Evolutionary conservation across 2,113 vertebrate species (phyloP), one percentile per base, ranked within the genome.

Genomic region (Corydoras maculifer): DNA sequence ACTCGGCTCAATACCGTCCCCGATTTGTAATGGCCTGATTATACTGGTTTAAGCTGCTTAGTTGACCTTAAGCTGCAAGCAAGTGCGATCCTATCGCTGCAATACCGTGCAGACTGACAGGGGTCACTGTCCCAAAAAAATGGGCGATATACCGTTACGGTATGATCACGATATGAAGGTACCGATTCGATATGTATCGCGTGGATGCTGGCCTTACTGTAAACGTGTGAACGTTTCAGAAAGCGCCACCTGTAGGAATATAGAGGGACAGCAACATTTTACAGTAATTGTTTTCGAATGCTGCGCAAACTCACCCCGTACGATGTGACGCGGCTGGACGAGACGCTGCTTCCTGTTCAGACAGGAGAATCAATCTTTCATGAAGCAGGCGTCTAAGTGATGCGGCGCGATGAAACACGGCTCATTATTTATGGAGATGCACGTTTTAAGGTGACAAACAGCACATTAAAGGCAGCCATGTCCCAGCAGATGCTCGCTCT

Each of bases 31-130:
- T 82, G 81, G 85, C 78, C 78, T 77, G 69, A 73, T 85, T 83
- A 76, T 76, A 58, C 61, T 78, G 80, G 79, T 82, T 82, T 78
- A 82, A 82, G 71, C 72, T 76, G 68, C 66, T 75, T 80, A 78
- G 76, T 76, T 84, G 77, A 82, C 81, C 81, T 78, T 80, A 80
- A 83, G 75, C 71, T 68, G 83, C 85, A 83, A 84, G 84, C 78
- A 82, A 80, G 68, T 74, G 58, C 71, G 83, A 82, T 84, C 84
- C 78, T 82, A 82, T 87, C 82, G 85, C 79, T 61, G 63, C 79
- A 78, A 77, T 81, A 80, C 84, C 79, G 77, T 73, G 29, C 55
- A 10, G 49, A 43, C 53, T 59, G 67, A 62, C 76, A 79, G 79
- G 73, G 29, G 29, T 70, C 67, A 77, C 12, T 55, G 62, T 43